phyloP scores from a whole-genome alignment of 2,888 invertebrate genomes.

The Tetropium fuscum region DNA sequence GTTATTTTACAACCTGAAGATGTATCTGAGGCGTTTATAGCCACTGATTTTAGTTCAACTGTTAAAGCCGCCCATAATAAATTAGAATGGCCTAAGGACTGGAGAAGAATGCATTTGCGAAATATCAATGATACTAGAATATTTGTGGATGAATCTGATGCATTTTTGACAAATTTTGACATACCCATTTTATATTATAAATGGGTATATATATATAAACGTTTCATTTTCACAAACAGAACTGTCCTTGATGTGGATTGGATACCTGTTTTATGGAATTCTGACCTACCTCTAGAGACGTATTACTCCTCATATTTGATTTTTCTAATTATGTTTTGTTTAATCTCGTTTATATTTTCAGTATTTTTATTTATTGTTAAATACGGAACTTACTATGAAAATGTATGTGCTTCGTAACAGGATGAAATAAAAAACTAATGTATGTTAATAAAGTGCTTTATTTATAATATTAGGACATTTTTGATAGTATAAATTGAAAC shows the following conservation, averaged over 20 bases:
- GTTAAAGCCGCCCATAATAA: neutral
- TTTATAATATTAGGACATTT: neutral
- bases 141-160: neutral
- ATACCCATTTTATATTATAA: neutral
- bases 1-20: neutral
- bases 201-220: too few species aligned
- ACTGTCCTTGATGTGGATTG: neutral
- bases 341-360: neutral
- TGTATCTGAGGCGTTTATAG: neutral
- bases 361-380: neutral
- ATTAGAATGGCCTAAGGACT: neutral
- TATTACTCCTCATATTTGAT: neutral
- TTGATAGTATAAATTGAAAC: neutral
- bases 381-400: neutral
- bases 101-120: neutral
- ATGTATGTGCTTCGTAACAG: neutral
- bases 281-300: neutral
- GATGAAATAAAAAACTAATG: neutral
- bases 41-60: neutral
- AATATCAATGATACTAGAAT: neutral
- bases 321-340: neutral
- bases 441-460: neutral
- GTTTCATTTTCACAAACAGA: neutral
- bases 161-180: neutral
- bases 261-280: conserved; percentile 1